Evolutionary conservation across 2,113 vertebrate genomes (phyloP), one percentile per base, ranked within the genome.

Genomic region (Stomatorhinus ivindoensis): DNA sequence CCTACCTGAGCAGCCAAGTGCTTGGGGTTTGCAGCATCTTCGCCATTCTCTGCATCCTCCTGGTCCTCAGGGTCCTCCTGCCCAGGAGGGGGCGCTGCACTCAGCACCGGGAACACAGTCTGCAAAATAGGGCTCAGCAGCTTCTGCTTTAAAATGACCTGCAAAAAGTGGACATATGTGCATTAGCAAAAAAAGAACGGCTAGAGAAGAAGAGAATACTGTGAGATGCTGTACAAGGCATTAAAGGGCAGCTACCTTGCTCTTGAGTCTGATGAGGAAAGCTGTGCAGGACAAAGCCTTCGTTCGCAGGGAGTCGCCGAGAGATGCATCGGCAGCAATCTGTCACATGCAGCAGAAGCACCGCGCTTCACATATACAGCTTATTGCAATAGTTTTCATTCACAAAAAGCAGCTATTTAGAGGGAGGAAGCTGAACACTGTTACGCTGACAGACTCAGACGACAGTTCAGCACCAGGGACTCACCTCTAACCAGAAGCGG

Each of bases 1-100:
- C 73, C 73, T 7, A 98, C 97, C 97, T 97, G 97, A 88, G 96
- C 96, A 27, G 97, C 96, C 88, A 95, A 96, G 89, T 97, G 96
- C 91, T 98, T 98, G 73, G 97, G 97, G 10, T 93, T 96, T 58
- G 95, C 94, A n/a, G 93, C 92, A 19, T 95, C 94, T 2, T 90
- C 89, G 42, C 94, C 93, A 2, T 96, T 95, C 8, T 95, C 96
- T 0, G 44, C 44, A 4, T 96, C 94, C 88, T 97, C 96, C 44
- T 95, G 94, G 50, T 98, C 97, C 86, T 98, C 97, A 0, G 96
- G 96, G 90, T 98, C 97, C 89, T 97, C 93, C 90, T 97, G 94
- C 3, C 97, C 97, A 21, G 94, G 91, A 0, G 95, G 95, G 0
- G 97, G 97, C 44, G 94, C 94, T 0, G 97, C 95, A 80, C 94